Base-by-base conservation (phyloP, 2,888 invertebrate genomes). In the Microchrysa polita region DNA sequence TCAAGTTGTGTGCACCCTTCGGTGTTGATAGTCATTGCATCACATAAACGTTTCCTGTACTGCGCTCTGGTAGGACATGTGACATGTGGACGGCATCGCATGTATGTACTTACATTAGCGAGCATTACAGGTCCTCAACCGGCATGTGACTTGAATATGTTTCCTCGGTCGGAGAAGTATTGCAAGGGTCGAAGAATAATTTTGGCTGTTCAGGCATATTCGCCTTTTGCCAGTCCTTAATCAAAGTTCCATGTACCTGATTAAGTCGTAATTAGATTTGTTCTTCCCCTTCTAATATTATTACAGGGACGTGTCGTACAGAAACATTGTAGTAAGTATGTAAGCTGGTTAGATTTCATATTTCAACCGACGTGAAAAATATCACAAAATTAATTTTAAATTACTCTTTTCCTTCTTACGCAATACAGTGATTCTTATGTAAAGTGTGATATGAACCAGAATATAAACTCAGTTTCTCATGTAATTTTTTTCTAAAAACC, bases 231-330 rank as follows among this genome's bases (percentile, higher is more conserved):
- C 69, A 76, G 75, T 74, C 75, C 74, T 76, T 76, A 76, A 75
- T 76, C 73, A 76, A 76, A 74, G 72, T 65, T 59, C 73, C 73
- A 69, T 74, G 76, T 76, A 74, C 74, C 76, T 82, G 78, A 78
- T 77, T 82, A 81, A 82, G 82, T 81, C 81, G 79, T 81, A 79
- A 76, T 77, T 74, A 76, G 76, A 77, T 74, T 73, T 67, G 59
- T 73, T 72, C 52, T 71, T 55, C 73, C 74, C 74, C 74, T 63
- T 74, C 48, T 48, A 22, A 44, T 18, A 20, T 42, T 55, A 44
- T 65, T 69, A 53, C 53, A 34, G n/a, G n/a, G n/a, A n/a, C n/a
- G n/a, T n/a, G n/a, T n/a, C n/a, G n/a, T n/a, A n/a, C n/a, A n/a
- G n/a, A n/a, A n/a, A n/a, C n/a, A n/a, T n/a, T n/a, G n/a, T n/a